A percentile compares a stretch with the other conserved stretches of the same genome.
These are phyloP conservation scores for Trichonephila inaurata DNA, from an alignment of 1,140 invertebrate genomes.

Conservation along the genomic window DNA sequence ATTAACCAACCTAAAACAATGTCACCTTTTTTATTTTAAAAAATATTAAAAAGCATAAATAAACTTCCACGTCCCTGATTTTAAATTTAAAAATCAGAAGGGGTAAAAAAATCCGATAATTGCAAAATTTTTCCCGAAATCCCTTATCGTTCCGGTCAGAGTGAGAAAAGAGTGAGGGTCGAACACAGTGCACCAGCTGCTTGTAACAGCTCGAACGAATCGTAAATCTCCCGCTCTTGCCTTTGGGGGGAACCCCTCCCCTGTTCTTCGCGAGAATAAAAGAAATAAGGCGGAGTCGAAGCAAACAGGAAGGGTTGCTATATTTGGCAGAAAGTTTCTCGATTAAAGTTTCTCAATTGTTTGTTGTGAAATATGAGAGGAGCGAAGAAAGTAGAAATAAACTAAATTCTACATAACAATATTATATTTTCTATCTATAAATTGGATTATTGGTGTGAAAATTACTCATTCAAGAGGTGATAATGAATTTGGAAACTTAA, in stretches of 20 bases:
- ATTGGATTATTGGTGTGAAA: too few species aligned
- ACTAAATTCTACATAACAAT: too few species aligned
- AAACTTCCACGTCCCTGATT: background rate
- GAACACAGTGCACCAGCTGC: slow-evolving; percentile 66
- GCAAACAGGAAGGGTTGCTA: background rate
- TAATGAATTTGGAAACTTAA: too few species aligned
- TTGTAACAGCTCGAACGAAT: slow-evolving; percentile 65
- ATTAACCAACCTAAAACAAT: too few species aligned
- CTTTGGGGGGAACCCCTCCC: slow-evolving; percentile 14
- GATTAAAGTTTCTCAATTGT: too few species aligned
- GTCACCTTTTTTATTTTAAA: background rate
- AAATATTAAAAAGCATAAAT: background rate
- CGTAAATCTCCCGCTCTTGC: slow-evolving; percentile 70
- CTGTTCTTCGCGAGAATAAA: slow-evolving; percentile 65
- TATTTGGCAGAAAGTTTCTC: slow-evolving; percentile 19
- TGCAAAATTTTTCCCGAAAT: background rate
- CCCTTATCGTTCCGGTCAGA: background rate
- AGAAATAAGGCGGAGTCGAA: slow-evolving; percentile 69
- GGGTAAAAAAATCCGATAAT: background rate
- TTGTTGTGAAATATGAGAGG: too few species aligned
- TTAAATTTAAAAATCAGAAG: background rate
- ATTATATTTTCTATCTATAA: too few species aligned
- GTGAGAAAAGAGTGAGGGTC: background rate
- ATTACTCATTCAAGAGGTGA: too few species aligned
- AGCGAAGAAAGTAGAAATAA: too few species aligned